A percentile compares a stretch with the other conserved stretches of the same genome.
phyloP scores from a whole-genome alignment of 2,113 vertebrate species.

The Diadophis punctatus region DNA sequence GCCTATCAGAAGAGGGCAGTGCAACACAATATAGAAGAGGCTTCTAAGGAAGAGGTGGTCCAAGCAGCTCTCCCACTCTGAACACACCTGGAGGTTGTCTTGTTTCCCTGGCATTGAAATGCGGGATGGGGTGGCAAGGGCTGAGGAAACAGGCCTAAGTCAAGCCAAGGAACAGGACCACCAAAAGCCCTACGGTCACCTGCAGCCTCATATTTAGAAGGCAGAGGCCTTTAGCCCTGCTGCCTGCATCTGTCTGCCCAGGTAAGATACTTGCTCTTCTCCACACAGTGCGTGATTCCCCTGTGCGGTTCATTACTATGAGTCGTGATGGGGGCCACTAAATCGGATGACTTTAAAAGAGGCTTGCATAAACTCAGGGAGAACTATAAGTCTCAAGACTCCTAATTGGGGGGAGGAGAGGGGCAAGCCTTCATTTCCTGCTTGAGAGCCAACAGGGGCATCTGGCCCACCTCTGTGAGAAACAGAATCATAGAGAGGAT shows the following conservation, averaged over 20 bases:
- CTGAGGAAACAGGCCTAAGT: neutral
- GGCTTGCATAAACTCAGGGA: neutral
- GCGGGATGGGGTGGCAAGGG: neutral
- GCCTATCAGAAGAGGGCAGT: fast-evolving
- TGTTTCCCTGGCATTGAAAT: neutral
- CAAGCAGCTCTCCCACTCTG: fast-evolving
- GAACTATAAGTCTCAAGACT: neutral
- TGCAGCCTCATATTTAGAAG: neutral
- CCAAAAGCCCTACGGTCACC: neutral
- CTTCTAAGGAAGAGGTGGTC: neutral
- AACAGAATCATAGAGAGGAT: neutral
- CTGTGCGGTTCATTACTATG: neutral
- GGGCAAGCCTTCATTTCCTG: neutral
- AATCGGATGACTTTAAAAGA: neutral
- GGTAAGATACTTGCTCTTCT: neutral
- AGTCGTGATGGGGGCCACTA: neutral
- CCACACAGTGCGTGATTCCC: neutral
- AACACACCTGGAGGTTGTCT: fast-evolving
- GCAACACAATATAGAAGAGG: neutral
- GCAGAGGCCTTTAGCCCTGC: neutral
- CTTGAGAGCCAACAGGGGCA: neutral
- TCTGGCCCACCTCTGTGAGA: neutral
- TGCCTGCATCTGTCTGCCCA: neutral
- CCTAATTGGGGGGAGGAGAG: neutral
- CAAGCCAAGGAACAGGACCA: neutral